phyloP scores from a whole-genome alignment of 2,888 invertebrate species.

The Phlogophora meticulosa region DNA sequence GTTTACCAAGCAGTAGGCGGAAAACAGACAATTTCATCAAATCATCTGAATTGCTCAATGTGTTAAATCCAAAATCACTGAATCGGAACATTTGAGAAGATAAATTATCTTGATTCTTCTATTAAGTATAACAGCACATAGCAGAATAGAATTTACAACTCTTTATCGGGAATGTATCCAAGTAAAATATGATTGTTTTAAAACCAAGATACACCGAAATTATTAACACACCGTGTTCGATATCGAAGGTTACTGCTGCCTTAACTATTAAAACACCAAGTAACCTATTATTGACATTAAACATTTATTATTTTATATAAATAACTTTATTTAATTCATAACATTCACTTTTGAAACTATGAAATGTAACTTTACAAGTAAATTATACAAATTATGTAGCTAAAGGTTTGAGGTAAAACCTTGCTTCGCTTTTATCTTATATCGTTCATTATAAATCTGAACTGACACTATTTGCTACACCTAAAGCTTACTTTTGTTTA shows the following conservation, averaged over 20 bases:
- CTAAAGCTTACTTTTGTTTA: constrained; percentile 22
- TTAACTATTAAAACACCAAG: constrained; percentile 58
- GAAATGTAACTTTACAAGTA: not conserved
- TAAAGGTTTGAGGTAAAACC: constrained; percentile 18
- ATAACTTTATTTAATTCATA: constrained; percentile 10
- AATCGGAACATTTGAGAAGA: not conserved
- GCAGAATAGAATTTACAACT: constrained; percentile 39
- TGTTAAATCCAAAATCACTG: constrained; percentile 23
- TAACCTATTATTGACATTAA: constrained; percentile 54
- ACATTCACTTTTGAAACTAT: constrained; percentile 10
- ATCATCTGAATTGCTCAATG: constrained; percentile 45
- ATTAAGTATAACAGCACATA: constrained; percentile 2
- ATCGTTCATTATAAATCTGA: constrained; percentile 6
- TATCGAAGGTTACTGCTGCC: constrained; percentile 26
- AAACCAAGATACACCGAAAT: constrained; percentile 17
- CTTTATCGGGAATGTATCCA: constrained; percentile 48
- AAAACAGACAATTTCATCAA: not conserved
- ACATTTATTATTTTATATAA: constrained; percentile 40
- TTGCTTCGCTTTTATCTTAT: constrained; percentile 25
- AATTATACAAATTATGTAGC: constrained; percentile 34
- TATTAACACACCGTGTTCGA: constrained; percentile 17
- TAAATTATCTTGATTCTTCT: not conserved
- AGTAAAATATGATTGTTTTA: constrained; percentile 22
- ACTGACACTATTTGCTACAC: constrained; percentile 14
- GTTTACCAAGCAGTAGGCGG: not conserved